Evolutionary conservation across 2,113 vertebrate species (phyloP), one percentile per base, ranked within the genome.

Genomic region (Bambusicola thoracicus): DNA sequence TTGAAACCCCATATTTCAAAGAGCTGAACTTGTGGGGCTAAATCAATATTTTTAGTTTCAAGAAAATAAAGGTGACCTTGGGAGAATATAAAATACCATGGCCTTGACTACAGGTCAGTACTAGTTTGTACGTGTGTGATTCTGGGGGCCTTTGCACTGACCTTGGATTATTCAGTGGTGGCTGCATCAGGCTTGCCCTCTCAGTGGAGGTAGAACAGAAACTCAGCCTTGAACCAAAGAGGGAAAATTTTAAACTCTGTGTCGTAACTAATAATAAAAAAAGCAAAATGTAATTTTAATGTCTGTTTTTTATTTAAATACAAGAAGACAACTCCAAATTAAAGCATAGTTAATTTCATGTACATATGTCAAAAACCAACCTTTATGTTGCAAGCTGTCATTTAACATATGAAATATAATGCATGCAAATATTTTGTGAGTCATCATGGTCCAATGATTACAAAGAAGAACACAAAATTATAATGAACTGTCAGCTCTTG

Each of bases 211-310:
- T 24, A 80, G 13, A 3, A 61, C 1, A 3, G 40, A 87, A 91
- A 62, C 58, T 91, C 65, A 78, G 44, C 74, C 56, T 84, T 86
- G 43, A 90, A 89, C 84, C 85, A 90, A 91, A 89, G 85, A 93
- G 36, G 27, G 77, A 78, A 81, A 94, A 53, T 38, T 85, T 87
- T 65, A 65, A 77, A 46, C 8, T 90, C 30, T 55, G 14, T 72
- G 11, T 67, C 61, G 14, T n/a, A 90, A n/a, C 8, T 65, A 61
- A 61, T 78, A 7, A 8, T 83, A 30, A 83, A 86, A 86, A 68
- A 67, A 84, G 34, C 29, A 84, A 91, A 89, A 36, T 68, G 29
- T 53, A 58, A 49, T 61, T 84, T 81, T 55, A 70, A 76, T 49
- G 21, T 2, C 18, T 89, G 62, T 77, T 75, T 75, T 94, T 73